phyloP scores from a whole-genome alignment of 1,140 invertebrate species.

The Trichoplusia ni region DNA sequence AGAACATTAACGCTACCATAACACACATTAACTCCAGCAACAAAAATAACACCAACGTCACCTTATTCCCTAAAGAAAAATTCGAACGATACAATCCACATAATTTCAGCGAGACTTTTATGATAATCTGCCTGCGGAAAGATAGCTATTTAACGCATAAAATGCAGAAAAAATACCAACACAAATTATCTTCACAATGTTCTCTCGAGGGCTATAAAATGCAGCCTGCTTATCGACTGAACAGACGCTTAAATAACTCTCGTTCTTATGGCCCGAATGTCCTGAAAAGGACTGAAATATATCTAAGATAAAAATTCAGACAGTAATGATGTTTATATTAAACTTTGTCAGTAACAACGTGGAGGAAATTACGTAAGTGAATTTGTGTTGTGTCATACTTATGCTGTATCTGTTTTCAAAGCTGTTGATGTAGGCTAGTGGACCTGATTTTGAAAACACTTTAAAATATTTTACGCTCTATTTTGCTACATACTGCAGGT shows the following conservation, averaged over 20 bases:
- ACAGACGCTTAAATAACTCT: constrained; percentile 14
- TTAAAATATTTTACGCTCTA: too few relatives aligned
- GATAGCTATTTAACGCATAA: constrained; percentile 28
- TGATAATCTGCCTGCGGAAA: constrained; percentile 5
- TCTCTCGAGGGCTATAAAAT: constrained; percentile 23
- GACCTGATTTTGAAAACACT: too few relatives aligned
- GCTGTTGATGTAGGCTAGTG: too few relatives aligned
- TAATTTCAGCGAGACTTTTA: constrained; percentile 21
- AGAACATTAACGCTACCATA: too few relatives aligned
- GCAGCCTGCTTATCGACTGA: constrained; percentile 27
- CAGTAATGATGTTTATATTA: too few relatives aligned
- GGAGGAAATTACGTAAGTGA: too few relatives aligned
- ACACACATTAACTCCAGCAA: not conserved
- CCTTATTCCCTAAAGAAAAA: not conserved
- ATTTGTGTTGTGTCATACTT: too few relatives aligned
- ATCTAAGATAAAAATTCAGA: constrained; percentile 11
- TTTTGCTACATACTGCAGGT: too few relatives aligned
- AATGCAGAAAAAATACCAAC: constrained; percentile 32
- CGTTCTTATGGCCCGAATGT: not conserved
- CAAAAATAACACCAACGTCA: constrained; percentile 6
- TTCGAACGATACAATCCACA: constrained; percentile 7
- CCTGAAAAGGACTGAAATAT: constrained; percentile 18
- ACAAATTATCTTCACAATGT: constrained; percentile 22
- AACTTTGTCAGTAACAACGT: too few relatives aligned
- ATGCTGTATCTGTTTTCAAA: too few relatives aligned